phyloP scores from a whole-genome alignment of 2,797 vertebrate genomes.

The Novumbra hubbsi region DNA sequence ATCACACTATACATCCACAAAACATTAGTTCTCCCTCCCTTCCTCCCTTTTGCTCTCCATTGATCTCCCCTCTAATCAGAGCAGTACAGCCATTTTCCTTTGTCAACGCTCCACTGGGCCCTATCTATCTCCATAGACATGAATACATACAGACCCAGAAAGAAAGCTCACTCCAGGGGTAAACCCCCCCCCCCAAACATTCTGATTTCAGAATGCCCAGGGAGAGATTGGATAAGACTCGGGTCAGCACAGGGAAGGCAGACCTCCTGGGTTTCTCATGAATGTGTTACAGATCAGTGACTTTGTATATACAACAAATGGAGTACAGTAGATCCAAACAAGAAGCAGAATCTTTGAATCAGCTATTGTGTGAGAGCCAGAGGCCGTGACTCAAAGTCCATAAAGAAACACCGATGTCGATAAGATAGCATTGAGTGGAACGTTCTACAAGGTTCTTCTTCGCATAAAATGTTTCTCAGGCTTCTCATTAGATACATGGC shows the following conservation, averaged over 20 bases:
- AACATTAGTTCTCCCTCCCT: background rate
- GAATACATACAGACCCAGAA: conserved; percentile 32
- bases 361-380: conserved; percentile 15
- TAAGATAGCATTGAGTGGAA: conserved; percentile 39
- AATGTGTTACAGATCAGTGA: conserved; percentile 29
- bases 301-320: conserved; percentile 13
- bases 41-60: background rate
- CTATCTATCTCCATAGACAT: conserved; percentile 35
- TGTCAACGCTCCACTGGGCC: conserved; percentile 26
- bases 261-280: conserved; percentile 42
- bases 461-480: background rate
- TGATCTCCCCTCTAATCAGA: conserved; percentile 31
- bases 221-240: conserved; percentile 34
- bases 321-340: conserved; percentile 25
- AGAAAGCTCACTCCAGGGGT: conserved; percentile 40
- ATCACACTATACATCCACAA: conserved; percentile 4
- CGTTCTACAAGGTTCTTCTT: conserved; percentile 23
- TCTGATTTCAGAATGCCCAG: conserved; percentile 21
- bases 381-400: background rate
- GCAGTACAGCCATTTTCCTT: conserved; percentile 29
- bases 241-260: conserved; percentile 37
- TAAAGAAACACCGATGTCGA: conserved; percentile 30
- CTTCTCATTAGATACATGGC: conserved; percentile 55
- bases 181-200: too few species aligned
- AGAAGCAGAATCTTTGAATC: conserved; percentile 28